phyloP scores from a whole-genome alignment of 2,888 invertebrate species.

The Cephus nigrinus region DNA sequence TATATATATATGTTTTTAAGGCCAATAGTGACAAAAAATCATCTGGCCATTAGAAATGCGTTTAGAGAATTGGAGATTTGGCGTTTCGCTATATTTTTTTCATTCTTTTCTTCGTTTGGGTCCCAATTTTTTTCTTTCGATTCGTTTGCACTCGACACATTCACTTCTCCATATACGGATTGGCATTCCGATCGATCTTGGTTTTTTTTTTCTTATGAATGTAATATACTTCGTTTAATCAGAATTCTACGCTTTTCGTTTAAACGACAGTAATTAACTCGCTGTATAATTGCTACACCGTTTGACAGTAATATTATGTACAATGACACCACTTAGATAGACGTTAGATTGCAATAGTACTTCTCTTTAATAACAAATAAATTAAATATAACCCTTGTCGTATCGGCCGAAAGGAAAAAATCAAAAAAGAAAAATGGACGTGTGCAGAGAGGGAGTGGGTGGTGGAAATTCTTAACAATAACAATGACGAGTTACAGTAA shows the following conservation, averaged over 20 bases:
- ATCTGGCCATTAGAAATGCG: no score
- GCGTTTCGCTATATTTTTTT: no score
- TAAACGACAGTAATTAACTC: slow-evolving; percentile 47
- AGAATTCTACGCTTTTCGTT: slow-evolving; percentile 31
- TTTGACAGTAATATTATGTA: slow-evolving; percentile 58
- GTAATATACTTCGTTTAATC: no score
- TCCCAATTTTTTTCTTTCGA: no score
- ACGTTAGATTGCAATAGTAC: slow-evolving; percentile 48
- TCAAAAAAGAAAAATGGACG: no score
- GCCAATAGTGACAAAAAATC: no score
- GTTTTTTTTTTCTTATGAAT: slow-evolving; percentile 8
- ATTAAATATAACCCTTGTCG: slow-evolving; percentile 55
- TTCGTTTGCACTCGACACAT: no score
- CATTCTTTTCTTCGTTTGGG: no score
- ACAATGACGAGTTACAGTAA: slow-evolving; percentile 42
- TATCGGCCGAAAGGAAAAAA: slow-evolving; percentile 33
- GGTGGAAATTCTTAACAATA: slow-evolving; percentile 29
- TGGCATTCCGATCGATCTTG: slow-evolving; percentile 4
- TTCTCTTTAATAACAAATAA: slow-evolving; percentile 51
- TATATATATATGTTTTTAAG: no score
- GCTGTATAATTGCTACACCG: slow-evolving; percentile 43
- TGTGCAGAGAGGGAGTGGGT: no score
- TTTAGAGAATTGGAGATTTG: no score
- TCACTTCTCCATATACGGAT: no score
- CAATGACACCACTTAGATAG: slow-evolving; percentile 60